Percentiles rank a stretch among this genome's conserved stretches.
Conservation (phyloP, 1,140 invertebrate species). For the Apis cerana region DNA sequence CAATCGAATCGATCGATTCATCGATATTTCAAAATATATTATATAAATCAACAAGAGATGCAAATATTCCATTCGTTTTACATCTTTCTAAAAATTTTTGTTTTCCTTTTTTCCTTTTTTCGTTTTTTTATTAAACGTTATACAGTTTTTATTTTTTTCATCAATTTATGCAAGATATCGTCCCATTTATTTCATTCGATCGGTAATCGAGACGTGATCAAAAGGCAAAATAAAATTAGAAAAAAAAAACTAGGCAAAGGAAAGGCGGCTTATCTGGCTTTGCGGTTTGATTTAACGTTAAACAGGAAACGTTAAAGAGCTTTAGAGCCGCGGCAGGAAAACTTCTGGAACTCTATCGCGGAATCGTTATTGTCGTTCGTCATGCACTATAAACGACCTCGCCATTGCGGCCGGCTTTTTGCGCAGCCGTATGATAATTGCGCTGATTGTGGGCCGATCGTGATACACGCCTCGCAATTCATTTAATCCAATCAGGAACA, state of each 20-base stretch:
- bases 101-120: too few species aligned
- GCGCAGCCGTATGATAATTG: conserved; percentile 30
- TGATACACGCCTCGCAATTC: neutral
- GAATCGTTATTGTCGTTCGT: conserved; percentile 16
- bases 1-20: too few species aligned
- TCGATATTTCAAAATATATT: too few species aligned
- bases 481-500: neutral
- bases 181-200: neutral
- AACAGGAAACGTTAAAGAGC: neutral
- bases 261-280: too few species aligned
- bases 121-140: neutral
- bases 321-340: neutral
- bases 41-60: too few species aligned
- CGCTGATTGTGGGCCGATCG: neutral
- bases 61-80: neutral
- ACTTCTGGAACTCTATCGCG: conserved; percentile 14
- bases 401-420: conserved; percentile 21
- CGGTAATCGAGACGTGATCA: neutral
- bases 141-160: conserved; percentile 23
- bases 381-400: conserved; percentile 16
- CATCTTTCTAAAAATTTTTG: neutral
- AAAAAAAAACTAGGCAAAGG: neutral
- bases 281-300: neutral
- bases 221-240: neutral
- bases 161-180: neutral